Conservation (phyloP, 1,140 invertebrate genomes). For the Drosophila setifemur region DNA sequence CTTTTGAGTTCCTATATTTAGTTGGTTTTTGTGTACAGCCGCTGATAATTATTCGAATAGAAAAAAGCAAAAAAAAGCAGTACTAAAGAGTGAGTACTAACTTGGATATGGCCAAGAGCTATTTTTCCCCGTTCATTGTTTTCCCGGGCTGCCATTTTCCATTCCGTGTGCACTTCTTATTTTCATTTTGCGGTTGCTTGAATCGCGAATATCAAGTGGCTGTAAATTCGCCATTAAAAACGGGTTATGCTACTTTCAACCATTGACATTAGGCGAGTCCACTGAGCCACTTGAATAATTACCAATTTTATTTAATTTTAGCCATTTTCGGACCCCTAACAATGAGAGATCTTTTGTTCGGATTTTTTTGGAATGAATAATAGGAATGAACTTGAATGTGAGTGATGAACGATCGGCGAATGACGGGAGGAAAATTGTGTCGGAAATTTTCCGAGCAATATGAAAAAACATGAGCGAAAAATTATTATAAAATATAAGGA, state of each 20-base stretch:
- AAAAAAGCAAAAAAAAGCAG: not conserved
- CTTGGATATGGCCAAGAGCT: slow-evolving; percentile 8
- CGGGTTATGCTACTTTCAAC: slow-evolving; percentile 16
- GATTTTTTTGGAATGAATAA: not conserved
- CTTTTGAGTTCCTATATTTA: not conserved
- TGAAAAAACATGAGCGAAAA: not conserved
- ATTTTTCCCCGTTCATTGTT: not conserved
- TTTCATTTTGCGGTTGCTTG: not conserved
- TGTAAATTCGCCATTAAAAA: slow-evolving; percentile 11
- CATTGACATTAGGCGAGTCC: slow-evolving; percentile 50
- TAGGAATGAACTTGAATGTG: slow-evolving; percentile 36
- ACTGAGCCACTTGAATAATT: slow-evolving; percentile 44
- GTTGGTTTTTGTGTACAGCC: slow-evolving; percentile 32
- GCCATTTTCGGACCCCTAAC: slow-evolving; percentile 29
- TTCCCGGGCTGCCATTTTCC: not conserved
- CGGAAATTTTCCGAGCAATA: slow-evolving; percentile 1
- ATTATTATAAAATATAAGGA: not conserved
- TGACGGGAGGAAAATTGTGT: not conserved
- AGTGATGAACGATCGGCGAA: slow-evolving; percentile 40
- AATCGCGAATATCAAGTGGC: not conserved
- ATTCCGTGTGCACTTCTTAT: not conserved
- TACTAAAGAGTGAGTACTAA: not conserved
- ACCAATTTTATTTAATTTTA: slow-evolving; percentile 47
- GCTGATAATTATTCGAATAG: slow-evolving; percentile 49
- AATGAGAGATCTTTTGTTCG: slow-evolving; percentile 36